Evolutionary conservation across 1,140 invertebrate genomes (phyloP).

Genomic region (Eumaeus atala): DNA sequence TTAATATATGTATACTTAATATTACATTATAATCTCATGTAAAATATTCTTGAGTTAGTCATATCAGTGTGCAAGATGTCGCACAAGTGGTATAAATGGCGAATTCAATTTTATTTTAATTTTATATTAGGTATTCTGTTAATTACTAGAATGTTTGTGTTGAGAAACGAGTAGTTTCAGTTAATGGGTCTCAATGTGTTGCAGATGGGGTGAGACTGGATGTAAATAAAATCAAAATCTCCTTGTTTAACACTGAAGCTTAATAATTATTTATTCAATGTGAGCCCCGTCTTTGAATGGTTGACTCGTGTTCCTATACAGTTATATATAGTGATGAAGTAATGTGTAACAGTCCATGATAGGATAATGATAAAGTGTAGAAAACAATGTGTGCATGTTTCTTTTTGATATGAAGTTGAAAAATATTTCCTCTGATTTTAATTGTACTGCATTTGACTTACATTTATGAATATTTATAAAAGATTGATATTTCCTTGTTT

Average conservation of each 20-base stretch:
- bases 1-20: conserved; percentile 9
- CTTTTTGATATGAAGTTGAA: conserved; percentile 69
- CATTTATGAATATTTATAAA: conserved; percentile 74
- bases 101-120: conserved; percentile 15
- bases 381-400: conserved; percentile 66
- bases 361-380: conserved; percentile 68
- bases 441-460: conserved; percentile 72
- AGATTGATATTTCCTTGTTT: conserved; percentile 64
- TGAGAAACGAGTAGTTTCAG: conserved; percentile 11
- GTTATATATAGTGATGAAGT: conserved; percentile 50
- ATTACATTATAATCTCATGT: conserved; percentile 7
- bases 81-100: background rate
- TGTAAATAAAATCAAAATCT: conserved; percentile 16
- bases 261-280: conserved; percentile 15
- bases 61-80: background rate
- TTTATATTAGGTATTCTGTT: conserved; percentile 12
- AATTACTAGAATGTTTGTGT: conserved; percentile 1
- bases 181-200: conserved; percentile 11
- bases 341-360: conserved; percentile 56
- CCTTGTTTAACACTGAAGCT: conserved; percentile 7
- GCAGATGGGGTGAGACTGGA: background rate
- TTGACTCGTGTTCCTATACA: conserved; percentile 61
- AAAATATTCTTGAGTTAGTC: conserved; percentile 9
- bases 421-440: conserved; percentile 70
- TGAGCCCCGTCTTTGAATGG: conserved; percentile 43